These are phyloP conservation scores for Taphrorychus bicolor DNA, from an alignment of 2,888 invertebrate genomes.

Conservation along the genomic window DNA sequence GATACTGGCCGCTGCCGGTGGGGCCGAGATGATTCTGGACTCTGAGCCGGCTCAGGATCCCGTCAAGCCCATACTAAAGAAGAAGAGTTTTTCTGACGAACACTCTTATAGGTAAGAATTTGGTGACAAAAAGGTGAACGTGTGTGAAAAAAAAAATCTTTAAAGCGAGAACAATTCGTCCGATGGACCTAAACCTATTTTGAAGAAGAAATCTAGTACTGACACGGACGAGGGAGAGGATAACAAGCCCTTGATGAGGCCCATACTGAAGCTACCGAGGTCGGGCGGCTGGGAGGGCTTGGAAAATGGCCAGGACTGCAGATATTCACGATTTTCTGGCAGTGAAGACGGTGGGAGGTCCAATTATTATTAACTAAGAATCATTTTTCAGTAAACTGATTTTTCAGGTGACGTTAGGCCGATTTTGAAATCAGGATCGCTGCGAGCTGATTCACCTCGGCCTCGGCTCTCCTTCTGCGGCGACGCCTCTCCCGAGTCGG, in stretches of 20 bases:
- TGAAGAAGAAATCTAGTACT: slow-evolving; percentile 85
- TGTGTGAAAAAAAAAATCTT: background rate
- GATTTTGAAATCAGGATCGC: slow-evolving; percentile 69
- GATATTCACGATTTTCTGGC: slow-evolving; percentile 12
- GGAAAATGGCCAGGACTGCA: slow-evolving; percentile 40
- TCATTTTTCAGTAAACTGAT: background rate
- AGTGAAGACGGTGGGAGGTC: background rate
- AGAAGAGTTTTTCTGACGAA: slow-evolving; percentile 79
- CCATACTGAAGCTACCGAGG: slow-evolving; percentile 78
- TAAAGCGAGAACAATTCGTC: slow-evolving; percentile 22
- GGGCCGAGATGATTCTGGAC: slow-evolving; percentile 55
- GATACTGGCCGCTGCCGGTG: slow-evolving; percentile 67
- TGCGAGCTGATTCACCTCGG: slow-evolving; percentile 68
- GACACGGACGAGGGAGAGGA: slow-evolving; percentile 56
- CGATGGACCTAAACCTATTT: slow-evolving; percentile 74
- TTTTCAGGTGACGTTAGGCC: slow-evolving; percentile 63
- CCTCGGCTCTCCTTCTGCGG: slow-evolving; percentile 71
- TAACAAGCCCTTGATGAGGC: slow-evolving; percentile 74
- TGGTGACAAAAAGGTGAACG: background rate
- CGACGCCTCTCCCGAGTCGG: slow-evolving; percentile 57
- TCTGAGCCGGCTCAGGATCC: slow-evolving; percentile 43
- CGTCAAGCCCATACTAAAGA: slow-evolving; percentile 82
- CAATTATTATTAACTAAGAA: background rate
- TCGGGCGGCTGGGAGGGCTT: slow-evolving; percentile 58
- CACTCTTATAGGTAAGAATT: slow-evolving; percentile 57